Base-by-base conservation (phyloP, 1,140 invertebrate genomes). In the Monochamus saltuarius region DNA sequence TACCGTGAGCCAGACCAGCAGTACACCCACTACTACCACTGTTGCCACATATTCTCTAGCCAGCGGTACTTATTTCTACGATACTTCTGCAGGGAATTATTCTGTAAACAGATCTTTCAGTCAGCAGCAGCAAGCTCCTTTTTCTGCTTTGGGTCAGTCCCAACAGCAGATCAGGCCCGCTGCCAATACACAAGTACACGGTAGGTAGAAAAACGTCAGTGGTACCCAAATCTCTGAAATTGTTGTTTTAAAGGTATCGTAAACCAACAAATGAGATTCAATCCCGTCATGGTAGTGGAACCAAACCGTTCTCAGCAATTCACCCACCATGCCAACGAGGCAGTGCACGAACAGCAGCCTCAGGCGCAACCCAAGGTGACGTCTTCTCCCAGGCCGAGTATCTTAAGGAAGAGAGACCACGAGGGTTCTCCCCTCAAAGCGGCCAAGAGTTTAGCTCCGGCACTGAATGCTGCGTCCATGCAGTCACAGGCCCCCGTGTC, bases 401-500 rank as follows among this genome's bases (percentile, higher is more conserved):
- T 77, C 36, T 60, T 77, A 42, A 59, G 75, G 34, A 77, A 77
- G 64, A 56, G 75, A 13, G 75, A 77, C 55, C 73, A 76, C 39
- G 75, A 77, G 34, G 71, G 74, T 1, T 66, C 70, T 6, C 69
- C 72, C 0, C 43, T 75, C 42, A 75, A 75, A 58, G 72, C 65
- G 17, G 72, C 73, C 3, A 75, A 75, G 59, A 75, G 75, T 63
- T 59, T 75, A 13, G 67, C 64, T 14, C 84, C 85, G 14, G 78
- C 84, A 14, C 64, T 88, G 11, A 61, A 71, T 14, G 73, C 58
- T 57, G 19, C 75, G 59, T 64, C 72, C 35, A 35, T 57, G 29
- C 65, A 68, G 40, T 61, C 73, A 40, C 64, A 61, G 7, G 64
- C 70, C 67, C 78, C 82, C 10, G 74, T 81, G 36, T 78, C 80